Evolutionary conservation across 2,888 invertebrate genomes (phyloP).

Genomic region (Hipparchia sbordonii): DNA sequence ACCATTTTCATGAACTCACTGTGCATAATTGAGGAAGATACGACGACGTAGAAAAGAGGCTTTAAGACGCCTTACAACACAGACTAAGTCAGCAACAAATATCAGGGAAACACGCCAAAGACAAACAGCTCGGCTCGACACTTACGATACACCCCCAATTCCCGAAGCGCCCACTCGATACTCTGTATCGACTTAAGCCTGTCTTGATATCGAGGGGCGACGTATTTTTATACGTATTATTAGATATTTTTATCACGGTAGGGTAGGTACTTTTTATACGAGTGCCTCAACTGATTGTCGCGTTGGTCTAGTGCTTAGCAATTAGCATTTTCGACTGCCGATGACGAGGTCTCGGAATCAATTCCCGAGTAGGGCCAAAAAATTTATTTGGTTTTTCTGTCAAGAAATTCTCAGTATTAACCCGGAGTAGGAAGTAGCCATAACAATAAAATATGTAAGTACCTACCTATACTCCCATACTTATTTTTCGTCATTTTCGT

Average conservation of each 20-base stretch:
- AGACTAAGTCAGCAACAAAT: conserved; percentile 34
- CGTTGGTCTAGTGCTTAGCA: no score
- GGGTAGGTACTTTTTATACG: no score
- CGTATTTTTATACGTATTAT: conserved; percentile 13
- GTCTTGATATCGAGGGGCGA: conserved; percentile 56
- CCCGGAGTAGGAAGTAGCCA: no score
- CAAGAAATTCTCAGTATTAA: no score
- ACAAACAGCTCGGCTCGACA: conserved; percentile 63
- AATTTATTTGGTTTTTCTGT: no score
- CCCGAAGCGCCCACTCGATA: conserved; percentile 57
- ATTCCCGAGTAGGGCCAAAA: no score
- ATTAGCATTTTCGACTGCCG: no score
- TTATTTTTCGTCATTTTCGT: background rate
- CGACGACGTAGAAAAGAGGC: conserved; percentile 1
- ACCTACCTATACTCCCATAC: no score
- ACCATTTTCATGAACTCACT: background rate
- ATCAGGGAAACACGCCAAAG: conserved; percentile 51
- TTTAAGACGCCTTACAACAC: conserved; percentile 16
- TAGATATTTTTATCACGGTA: background rate
- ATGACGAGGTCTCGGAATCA: no score
- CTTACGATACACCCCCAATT: conserved; percentile 62
- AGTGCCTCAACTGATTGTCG: no score
- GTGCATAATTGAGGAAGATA: background rate
- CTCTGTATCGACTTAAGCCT: conserved; percentile 49
- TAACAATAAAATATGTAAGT: no score